phyloP scores from a whole-genome alignment of 2,797 vertebrate genomes.

The Melanotaenia boesemani region DNA sequence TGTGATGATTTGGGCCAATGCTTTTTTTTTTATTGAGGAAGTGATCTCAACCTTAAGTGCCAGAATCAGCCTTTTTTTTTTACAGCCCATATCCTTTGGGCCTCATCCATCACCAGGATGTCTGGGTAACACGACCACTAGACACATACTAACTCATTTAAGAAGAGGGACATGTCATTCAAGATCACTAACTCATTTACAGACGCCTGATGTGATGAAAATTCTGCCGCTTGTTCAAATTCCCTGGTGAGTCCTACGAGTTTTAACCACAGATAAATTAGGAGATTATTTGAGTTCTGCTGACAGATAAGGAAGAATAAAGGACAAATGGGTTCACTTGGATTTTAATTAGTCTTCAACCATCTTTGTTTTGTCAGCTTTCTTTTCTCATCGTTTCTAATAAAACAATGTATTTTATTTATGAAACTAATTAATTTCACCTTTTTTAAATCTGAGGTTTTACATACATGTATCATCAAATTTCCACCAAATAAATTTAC shows the following conservation, averaged over 20 bases:
- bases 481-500: too few species aligned
- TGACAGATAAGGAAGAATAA: slow-evolving; percentile 50
- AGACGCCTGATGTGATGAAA: slow-evolving; percentile 90
- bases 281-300: slow-evolving; percentile 71
- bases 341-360: slow-evolving; percentile 69
- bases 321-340: slow-evolving; percentile 42
- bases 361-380: slow-evolving; percentile 69
- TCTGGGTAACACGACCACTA: slow-evolving; percentile 89
- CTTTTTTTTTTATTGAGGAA: slow-evolving; percentile 94
- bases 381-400: neutral
- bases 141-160: slow-evolving; percentile 82
- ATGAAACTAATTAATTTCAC: too few species aligned
- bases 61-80: slow-evolving; percentile 92
- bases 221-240: slow-evolving; percentile 85
- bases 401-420: neutral
- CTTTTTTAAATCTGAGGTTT: too few species aligned
- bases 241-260: slow-evolving; percentile 84
- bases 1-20: slow-evolving; percentile 95
- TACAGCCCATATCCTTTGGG: slow-evolving; percentile 92
- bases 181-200: slow-evolving; percentile 92
- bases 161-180: slow-evolving; percentile 70
- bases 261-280: slow-evolving; percentile 88
- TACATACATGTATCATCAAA: too few species aligned
- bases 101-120: slow-evolving; percentile 94
- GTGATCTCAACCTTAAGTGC: slow-evolving; percentile 98